A percentile compares a stretch with the other conserved stretches of the same genome.
Evolutionary conservation across 2,113 vertebrate species (phyloP).

Genomic region (Scolopax mira): DNA sequence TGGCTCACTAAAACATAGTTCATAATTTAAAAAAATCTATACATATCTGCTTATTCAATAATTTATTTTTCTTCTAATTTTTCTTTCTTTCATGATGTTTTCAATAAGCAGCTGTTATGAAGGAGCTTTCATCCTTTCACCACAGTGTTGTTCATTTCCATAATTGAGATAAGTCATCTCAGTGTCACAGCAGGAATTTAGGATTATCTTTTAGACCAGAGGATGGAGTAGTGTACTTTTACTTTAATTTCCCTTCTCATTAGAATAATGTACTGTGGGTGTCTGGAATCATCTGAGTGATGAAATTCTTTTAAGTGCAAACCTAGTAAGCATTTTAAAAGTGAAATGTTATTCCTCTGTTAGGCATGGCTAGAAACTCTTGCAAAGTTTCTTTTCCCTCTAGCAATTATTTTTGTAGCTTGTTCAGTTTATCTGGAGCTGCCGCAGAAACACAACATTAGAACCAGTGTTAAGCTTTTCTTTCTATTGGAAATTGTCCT

Average conservation of each 20-base stretch:
- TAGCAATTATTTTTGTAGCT: background rate
- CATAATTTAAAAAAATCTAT: background rate
- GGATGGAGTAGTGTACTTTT: background rate
- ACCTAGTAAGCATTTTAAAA: background rate
- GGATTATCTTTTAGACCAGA: background rate
- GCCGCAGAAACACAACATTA: background rate
- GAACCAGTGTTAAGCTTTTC: background rate
- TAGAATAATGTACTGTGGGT: background rate
- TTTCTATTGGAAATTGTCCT: background rate
- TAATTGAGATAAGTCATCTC: background rate
- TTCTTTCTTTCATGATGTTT: background rate
- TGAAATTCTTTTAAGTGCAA: background rate
- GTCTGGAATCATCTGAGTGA: background rate
- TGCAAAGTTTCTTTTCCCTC: background rate
- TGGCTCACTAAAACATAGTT: background rate
- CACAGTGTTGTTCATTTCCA: background rate
- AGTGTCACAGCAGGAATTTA: background rate
- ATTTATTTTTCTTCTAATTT: background rate
- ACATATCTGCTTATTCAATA: background rate
- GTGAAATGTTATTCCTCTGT: background rate
- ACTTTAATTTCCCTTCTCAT: background rate
- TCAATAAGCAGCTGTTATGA: background rate
- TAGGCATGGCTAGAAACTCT: background rate
- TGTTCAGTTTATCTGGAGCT: background rate
- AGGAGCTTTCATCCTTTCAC: background rate